Conservation (phyloP, 2,888 invertebrate genomes). For the Nudaria mundana region DNA sequence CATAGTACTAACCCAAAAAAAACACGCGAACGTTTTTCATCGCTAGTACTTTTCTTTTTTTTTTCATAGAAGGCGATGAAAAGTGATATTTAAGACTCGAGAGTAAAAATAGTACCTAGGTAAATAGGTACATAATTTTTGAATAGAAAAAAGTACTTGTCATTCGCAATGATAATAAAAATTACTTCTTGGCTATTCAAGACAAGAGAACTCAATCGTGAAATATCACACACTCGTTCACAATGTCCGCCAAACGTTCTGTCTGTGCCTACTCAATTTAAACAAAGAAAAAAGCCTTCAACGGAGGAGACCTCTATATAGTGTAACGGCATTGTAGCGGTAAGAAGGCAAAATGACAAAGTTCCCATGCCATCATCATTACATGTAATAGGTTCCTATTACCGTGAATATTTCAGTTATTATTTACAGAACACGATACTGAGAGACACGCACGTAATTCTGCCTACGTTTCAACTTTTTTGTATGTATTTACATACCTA, state of each 20-base stretch:
- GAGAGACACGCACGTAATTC: constrained; percentile 54
- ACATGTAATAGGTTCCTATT: constrained; percentile 65
- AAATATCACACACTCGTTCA: not conserved
- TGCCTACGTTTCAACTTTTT: constrained; percentile 13
- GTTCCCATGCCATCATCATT: constrained; percentile 75
- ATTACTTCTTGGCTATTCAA: no score
- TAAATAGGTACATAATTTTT: no score
- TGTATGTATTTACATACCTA: not conserved
- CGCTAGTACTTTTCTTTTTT: no score
- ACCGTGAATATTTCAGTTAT: constrained; percentile 71
- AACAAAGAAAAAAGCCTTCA: constrained; percentile 16
- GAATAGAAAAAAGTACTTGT: no score
- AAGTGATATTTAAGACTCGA: no score
- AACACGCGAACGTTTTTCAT: no score
- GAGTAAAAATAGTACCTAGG: no score
- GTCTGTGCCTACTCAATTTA: constrained; percentile 4
- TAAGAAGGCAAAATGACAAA: constrained; percentile 50
- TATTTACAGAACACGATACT: constrained; percentile 60
- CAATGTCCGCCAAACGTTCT: constrained; percentile 1
- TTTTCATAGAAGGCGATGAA: no score
- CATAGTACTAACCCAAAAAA: no score
- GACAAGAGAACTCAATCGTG: no score
- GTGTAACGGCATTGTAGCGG: constrained; percentile 14
- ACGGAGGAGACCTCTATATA: constrained; percentile 19
- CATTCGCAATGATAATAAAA: no score